These are phyloP conservation scores for Ramphastos sulfuratus DNA, from an alignment of 2,113 vertebrate genomes.

Conservation along the genomic window DNA sequence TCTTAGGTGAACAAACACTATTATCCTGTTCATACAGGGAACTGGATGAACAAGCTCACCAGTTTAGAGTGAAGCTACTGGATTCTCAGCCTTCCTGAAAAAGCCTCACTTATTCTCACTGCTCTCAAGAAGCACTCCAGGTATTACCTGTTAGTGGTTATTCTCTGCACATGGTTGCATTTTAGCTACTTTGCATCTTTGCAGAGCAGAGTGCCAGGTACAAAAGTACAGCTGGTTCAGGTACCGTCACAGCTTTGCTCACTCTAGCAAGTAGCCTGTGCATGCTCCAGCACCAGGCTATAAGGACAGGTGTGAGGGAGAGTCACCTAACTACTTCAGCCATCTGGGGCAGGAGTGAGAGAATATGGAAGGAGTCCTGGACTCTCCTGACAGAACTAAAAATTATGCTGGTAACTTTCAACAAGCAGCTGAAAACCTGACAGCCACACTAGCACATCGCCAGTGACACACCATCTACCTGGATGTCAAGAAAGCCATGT, in stretches of 20 bases:
- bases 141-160: not conserved
- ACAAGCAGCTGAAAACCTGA: not conserved
- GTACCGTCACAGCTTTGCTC: not conserved
- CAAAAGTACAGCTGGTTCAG: not conserved
- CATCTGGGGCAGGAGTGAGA: not conserved
- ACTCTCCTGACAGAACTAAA: not conserved
- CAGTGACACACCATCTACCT: not conserved
- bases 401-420: not conserved
- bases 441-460: not conserved
- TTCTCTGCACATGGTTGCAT: not conserved
- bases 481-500: not conserved
- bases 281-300: not conserved
- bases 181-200: not conserved
- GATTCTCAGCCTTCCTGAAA: not conserved
- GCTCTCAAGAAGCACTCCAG: not conserved
- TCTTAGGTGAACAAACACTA: not conserved
- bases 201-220: not conserved
- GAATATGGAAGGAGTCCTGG: not conserved
- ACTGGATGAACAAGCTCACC: not conserved
- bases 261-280: not conserved
- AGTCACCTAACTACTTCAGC: not conserved
- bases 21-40: not conserved
- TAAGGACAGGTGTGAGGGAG: not conserved
- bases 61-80: not conserved
- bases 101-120: not conserved